Evolutionary conservation across 1,140 invertebrate species (phyloP).

Genomic region (Neodiprion fabricii): DNA sequence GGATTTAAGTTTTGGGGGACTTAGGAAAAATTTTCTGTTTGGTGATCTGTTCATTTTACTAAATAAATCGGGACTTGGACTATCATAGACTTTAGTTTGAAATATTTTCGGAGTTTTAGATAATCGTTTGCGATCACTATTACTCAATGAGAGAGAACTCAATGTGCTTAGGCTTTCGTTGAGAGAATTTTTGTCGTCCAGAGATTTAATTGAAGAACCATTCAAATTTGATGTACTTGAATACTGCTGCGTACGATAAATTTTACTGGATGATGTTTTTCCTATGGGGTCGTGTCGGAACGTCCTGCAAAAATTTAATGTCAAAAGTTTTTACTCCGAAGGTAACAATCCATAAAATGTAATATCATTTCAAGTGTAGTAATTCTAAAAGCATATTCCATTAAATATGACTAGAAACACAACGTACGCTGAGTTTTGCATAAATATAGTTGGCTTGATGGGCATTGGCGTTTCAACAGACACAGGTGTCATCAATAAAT

Average conservation of each 20-base stretch:
- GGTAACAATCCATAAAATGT: not conserved
- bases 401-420: constrained; percentile 8
- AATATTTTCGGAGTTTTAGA: constrained; percentile 42
- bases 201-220: not conserved
- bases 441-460: constrained; percentile 26
- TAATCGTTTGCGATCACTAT: constrained; percentile 24
- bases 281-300: constrained; percentile 23
- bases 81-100: constrained; percentile 44
- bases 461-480: constrained; percentile 33
- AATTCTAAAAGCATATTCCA: constrained; percentile 8
- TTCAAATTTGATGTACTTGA: not conserved
- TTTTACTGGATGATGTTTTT: not conserved
- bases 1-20: constrained; percentile 58
- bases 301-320: constrained; percentile 13
- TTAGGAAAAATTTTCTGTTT: constrained; percentile 44
- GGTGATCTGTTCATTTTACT: constrained; percentile 21
- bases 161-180: constrained; percentile 46
- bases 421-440: constrained; percentile 35
- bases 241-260: not conserved
- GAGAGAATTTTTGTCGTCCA: constrained; percentile 29
- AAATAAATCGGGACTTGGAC: constrained; percentile 46
- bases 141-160: constrained; percentile 45
- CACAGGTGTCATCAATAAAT: constrained; percentile 24
- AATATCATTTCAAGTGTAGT: not conserved
- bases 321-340: constrained; percentile 14